These are phyloP conservation scores for Panulirus ornatus DNA, from an alignment of 1,140 invertebrate species.

Conservation along the genomic window DNA sequence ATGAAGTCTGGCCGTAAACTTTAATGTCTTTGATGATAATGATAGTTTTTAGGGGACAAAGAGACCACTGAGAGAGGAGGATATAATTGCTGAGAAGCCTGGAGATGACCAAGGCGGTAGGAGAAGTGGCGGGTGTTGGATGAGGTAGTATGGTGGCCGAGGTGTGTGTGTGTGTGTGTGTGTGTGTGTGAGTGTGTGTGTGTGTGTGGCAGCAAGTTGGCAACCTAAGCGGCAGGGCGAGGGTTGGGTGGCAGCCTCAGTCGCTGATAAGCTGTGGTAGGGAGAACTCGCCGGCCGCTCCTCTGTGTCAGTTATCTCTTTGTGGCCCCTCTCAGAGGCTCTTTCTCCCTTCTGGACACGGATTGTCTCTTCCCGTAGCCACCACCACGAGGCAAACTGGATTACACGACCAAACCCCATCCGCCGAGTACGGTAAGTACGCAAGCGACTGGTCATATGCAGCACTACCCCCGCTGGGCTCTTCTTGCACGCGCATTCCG, in stretches of 20 bases:
- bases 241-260: constrained; percentile 59
- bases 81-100: too few relatives aligned
- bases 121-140: neutral
- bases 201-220: constrained; percentile 62
- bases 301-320: constrained; percentile 63
- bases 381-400: constrained; percentile 67
- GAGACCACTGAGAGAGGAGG: neutral
- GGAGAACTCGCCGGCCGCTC: constrained; percentile 65
- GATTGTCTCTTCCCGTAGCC: constrained; percentile 57
- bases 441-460: constrained; percentile 34
- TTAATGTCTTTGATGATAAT: neutral
- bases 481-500: constrained; percentile 54
- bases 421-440: constrained; percentile 64
- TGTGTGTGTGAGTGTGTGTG: neutral
- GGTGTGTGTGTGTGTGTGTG: neutral
- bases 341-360: constrained; percentile 51
- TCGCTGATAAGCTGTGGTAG: constrained; percentile 69
- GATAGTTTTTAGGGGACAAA: neutral
- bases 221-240: constrained; percentile 64
- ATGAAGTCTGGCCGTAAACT: neutral
- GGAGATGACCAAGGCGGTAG: too few relatives aligned
- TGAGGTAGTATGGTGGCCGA: too few relatives aligned
- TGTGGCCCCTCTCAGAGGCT: constrained; percentile 25
- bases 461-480: neutral
- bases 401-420: constrained; percentile 68